Base-by-base conservation (phyloP, 1,140 invertebrate genomes). In the Eupeodes corollae region DNA sequence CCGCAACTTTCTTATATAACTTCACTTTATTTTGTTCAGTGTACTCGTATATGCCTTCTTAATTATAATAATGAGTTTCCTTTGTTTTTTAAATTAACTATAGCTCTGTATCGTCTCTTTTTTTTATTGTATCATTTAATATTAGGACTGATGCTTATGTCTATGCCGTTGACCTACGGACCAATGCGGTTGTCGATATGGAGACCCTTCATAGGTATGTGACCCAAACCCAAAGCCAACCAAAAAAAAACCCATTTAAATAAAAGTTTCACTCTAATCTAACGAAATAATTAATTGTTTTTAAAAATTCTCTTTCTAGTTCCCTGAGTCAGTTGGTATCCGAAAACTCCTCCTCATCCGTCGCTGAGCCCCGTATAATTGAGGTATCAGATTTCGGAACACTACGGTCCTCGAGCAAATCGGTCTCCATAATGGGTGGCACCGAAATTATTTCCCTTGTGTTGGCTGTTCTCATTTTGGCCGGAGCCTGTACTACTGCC, bases 101-200 rank as follows among this genome's bases (percentile, higher is more conserved):
- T 26, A 16, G 18, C 2, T 42, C 18, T 15, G 6, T 41, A 12
- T 49, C 13, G 1, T 47, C 32, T 38, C 19, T 34, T 42, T 11
- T 21, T 46, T 10, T 46, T 30, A 38, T 12, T 21, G 19, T 38
- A 2, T n/a, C n/a, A n/a, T 47, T 39, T 32, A 40, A 49, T 79
- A 79, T 54, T 67, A 88, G 86, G 19, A 89, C 86, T 21, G 86
- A 91, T 54, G 74, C 89, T 68, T 89, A 86, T 52, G 72, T 90
- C 32, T 90, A 91, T 58, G 87, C 83, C 1, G 82, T 90, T 8
- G 85, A 90, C 69, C 83, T 82, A 3, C 67, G 80, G 44, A 79
- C 84, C 1, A 89, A 91, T 59, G 74, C 82, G 1, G 80, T 91
- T 47, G 75, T 90, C 41, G 84, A 90, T 59, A 86, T 83, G 74